phyloP scores from a whole-genome alignment of 2,888 invertebrate species.

The Azorinus chamasolen region DNA sequence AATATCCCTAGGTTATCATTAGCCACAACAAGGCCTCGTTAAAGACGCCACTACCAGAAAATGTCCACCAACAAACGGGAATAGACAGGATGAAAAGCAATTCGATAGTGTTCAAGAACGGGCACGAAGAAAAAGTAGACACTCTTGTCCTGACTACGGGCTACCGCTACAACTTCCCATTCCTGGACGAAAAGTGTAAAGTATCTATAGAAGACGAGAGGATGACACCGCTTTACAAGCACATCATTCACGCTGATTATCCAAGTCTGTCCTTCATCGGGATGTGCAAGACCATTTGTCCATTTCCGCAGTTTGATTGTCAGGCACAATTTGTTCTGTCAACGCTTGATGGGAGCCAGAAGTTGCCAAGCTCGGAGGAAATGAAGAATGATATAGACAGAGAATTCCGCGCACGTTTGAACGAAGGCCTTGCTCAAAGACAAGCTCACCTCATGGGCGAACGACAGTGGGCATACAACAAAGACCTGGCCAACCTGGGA shows the following conservation, averaged over 20 bases:
- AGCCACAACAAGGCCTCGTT: slow-evolving; percentile 79
- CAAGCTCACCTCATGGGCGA: slow-evolving; percentile 95
- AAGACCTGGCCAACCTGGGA: slow-evolving; percentile 90
- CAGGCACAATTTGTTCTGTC: slow-evolving; percentile 91
- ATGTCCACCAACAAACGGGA: slow-evolving; percentile 79
- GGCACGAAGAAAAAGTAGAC: slow-evolving; percentile 89
- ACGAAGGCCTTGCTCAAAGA: slow-evolving; percentile 90
- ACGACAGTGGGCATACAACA: slow-evolving; percentile 91
- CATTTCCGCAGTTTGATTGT: slow-evolving; percentile 94
- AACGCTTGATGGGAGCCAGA: slow-evolving; percentile 89
- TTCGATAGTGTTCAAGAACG: slow-evolving; percentile 88
- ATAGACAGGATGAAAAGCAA: slow-evolving; percentile 68
- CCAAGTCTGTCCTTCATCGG: slow-evolving; percentile 94
- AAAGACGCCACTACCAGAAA: slow-evolving; percentile 72
- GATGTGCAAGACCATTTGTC: slow-evolving; percentile 93
- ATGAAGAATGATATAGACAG: slow-evolving; percentile 91
- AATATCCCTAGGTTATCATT: slow-evolving; percentile 84
- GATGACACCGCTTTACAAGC: slow-evolving; percentile 94
- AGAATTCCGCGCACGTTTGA: slow-evolving; percentile 89
- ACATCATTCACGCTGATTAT: slow-evolving; percentile 92
- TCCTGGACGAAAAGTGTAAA: slow-evolving; percentile 90
- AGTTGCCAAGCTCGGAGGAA: slow-evolving; percentile 89
- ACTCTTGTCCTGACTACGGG: slow-evolving; percentile 92
- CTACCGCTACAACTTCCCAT: slow-evolving; percentile 92
- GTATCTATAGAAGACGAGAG: slow-evolving; percentile 92